Percentiles rank a stretch among this genome's conserved stretches.
These are phyloP conservation scores for Charanyca ferruginea DNA, from an alignment of 2,888 invertebrate species.

Conservation along the genomic window DNA sequence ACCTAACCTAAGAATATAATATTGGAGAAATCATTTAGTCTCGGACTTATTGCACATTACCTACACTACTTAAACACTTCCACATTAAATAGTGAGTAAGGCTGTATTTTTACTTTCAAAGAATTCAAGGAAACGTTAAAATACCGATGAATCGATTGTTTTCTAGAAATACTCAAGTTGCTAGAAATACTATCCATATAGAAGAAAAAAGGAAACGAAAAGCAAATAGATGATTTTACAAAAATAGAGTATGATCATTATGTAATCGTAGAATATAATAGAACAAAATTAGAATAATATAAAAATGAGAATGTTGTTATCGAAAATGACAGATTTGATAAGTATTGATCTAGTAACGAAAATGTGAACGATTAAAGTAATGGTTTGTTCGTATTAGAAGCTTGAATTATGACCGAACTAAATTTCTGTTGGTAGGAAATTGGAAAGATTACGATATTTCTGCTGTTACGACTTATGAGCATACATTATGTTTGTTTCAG, in stretches of 20 bases:
- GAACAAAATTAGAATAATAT: conserved; percentile 56
- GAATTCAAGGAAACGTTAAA: conserved; percentile 28
- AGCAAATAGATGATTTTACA: conserved; percentile 55
- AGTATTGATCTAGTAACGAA: conserved; percentile 19
- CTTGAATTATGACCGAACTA: conserved; percentile 22
- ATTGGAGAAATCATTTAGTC: conserved; percentile 50
- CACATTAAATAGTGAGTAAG: conserved; percentile 46
- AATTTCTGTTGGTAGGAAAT: conserved; percentile 32
- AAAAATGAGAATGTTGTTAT: conserved; percentile 61
- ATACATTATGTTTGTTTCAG: conserved; percentile 19
- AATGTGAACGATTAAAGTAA: conserved; percentile 22
- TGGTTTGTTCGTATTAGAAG: conserved; percentile 30
- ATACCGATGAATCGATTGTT: conserved; percentile 36
- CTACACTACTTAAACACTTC: conserved; percentile 37
- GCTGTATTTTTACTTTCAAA: conserved; percentile 36
- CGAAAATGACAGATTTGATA: conserved; percentile 38
- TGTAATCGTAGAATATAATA: conserved; percentile 62
- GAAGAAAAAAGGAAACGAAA: conserved; percentile 21
- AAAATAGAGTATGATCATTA: conserved; percentile 51
- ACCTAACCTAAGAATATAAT: conserved; percentile 56
- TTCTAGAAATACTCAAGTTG: no score
- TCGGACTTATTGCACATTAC: conserved; percentile 47
- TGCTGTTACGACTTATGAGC: conserved; percentile 20
- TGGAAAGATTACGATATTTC: conserved; percentile 16
- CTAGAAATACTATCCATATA: conserved; percentile 22